Evolutionary conservation across 2,888 invertebrate genomes (phyloP).

Genomic region (Beris chalybata): DNA sequence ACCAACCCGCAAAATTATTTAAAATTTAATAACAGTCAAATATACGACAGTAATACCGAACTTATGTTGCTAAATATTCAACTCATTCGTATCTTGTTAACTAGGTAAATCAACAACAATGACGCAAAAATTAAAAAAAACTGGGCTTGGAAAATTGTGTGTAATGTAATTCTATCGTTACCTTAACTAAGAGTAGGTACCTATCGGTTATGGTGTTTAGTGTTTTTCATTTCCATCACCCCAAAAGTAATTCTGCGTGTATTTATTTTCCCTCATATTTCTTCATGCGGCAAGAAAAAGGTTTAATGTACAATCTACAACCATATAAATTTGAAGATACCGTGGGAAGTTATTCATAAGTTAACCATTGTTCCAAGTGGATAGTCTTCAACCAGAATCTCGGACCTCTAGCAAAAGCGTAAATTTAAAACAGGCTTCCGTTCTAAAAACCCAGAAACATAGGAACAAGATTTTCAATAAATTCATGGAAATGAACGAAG

Average conservation of each 20-base stretch:
- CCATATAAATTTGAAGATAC: slow-evolving; percentile 42
- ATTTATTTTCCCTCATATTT: slow-evolving; percentile 7
- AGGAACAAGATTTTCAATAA: no score
- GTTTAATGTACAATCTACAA: background rate
- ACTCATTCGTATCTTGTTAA: no score
- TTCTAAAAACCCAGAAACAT: slow-evolving; percentile 13
- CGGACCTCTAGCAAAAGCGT: no score
- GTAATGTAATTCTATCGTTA: background rate
- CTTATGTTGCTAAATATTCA: no score
- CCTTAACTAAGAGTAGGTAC: slow-evolving; percentile 2
- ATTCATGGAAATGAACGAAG: no score
- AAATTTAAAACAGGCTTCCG: slow-evolving; percentile 13
- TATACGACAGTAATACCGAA: no score
- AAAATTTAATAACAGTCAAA: no score
- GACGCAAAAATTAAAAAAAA: slow-evolving; percentile 3
- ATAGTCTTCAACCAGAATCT: slow-evolving; percentile 19
- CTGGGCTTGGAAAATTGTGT: background rate
- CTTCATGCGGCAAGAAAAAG: no score
- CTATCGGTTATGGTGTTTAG: background rate
- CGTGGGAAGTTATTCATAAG: slow-evolving; percentile 41
- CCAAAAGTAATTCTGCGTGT: slow-evolving; percentile 1
- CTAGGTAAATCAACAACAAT: background rate
- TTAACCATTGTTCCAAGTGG: slow-evolving; percentile 41
- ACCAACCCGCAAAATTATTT: no score
- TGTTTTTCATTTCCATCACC: slow-evolving; percentile 11